A percentile compares a stretch with the other conserved stretches of the same genome.
Evolutionary conservation across 2,797 vertebrate genomes (phyloP).

Genomic region (Pogoniulus pusillus): DNA sequence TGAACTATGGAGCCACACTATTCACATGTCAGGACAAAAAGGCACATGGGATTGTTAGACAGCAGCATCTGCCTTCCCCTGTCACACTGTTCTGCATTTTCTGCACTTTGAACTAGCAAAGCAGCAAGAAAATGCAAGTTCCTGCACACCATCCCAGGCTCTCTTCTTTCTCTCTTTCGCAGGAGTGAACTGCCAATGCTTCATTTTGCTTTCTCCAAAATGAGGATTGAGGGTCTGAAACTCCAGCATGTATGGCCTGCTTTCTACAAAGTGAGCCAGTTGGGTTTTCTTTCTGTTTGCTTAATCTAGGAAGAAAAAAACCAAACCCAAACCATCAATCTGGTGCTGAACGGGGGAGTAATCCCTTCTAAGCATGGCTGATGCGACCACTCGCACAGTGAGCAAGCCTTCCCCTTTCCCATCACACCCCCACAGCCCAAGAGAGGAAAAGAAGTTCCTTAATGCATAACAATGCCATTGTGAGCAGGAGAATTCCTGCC

Average conservation of each 20-base stretch:
- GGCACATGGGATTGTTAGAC: background rate
- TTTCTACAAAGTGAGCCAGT: background rate
- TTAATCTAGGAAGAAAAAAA: background rate
- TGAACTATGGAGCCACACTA: background rate
- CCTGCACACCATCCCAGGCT: background rate
- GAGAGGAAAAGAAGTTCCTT: background rate
- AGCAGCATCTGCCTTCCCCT: background rate
- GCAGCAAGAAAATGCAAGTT: background rate
- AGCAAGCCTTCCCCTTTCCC: background rate
- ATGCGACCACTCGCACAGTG: background rate
- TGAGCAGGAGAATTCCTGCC: constrained; percentile 59
- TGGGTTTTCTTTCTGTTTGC: background rate
- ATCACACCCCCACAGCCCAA: background rate
- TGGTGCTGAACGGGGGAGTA: background rate
- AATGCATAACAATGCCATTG: constrained; percentile 51
- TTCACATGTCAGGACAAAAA: background rate
- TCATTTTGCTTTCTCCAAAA: background rate
- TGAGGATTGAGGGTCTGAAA: background rate
- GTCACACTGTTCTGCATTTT: background rate
- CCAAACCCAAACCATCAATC: background rate
- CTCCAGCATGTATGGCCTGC: background rate
- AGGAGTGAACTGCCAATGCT: background rate
- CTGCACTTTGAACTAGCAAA: constrained; percentile 18
- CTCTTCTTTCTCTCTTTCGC: background rate
- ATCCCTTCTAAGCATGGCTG: background rate